Base-by-base conservation (phyloP, 1,140 invertebrate species). In the Aphidius ervi region DNA sequence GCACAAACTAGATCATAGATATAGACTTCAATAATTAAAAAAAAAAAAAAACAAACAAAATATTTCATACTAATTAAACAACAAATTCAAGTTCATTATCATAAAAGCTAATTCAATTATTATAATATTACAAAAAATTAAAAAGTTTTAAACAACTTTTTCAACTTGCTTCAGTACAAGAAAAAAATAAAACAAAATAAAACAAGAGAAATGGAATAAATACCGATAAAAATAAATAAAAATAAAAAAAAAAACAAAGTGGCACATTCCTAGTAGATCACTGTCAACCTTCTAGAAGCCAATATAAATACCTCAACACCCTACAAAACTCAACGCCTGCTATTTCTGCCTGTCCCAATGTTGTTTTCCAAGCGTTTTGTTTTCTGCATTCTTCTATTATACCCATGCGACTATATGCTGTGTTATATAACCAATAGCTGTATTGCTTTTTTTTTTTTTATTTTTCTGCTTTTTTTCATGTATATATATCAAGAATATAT, bases 271-370 rank as follows among this genome's bases (percentile, higher is more conserved):
- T 74, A 72, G 75, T 79, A 77, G 75, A 79, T 77, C 77, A 79
- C 74, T 79, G 77, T 79, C 77, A 77, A 68, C 67, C 70, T 67
- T 64, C 70, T 68, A 75, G 72, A 76, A 78, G 72, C 77, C 76
- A 79, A 79, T 79, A 79, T 79, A 79, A 78, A 79, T 79, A 78
- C 77, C 75, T 76, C 71, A 71, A 75, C 74, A 74, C 72, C 72
- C 37, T 54, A 37, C 5, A 41, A 40, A 10, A 16, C 75, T 68
- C 66, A 63, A 40, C 57, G 56, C 61, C 45, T 60, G 56, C 62
- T 63, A 65, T 65, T 64, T 65, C 62, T 66, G 62, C 64, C 61
- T 61, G 23, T 31, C 60, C 56, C 55, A 54, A 53, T 58, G 42
- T 60, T 49, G 56, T 58, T 61, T 60, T 62, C 55, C 47, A 40